Base-by-base conservation (phyloP, 2,113 vertebrate species). In the Micromys minutus region DNA sequence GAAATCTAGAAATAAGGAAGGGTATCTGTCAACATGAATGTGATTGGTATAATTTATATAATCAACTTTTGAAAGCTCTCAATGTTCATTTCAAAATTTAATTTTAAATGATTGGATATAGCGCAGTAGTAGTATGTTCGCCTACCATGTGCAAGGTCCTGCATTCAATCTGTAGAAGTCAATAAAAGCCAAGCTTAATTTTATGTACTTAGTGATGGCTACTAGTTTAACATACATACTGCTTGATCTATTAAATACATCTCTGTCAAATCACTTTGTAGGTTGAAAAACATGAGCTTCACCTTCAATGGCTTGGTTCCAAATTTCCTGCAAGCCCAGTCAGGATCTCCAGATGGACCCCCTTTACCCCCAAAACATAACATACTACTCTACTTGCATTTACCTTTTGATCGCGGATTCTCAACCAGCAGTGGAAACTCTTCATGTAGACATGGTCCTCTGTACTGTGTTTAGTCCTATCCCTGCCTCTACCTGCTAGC, bases 21-120 rank as follows among this genome's bases (percentile, higher is more conserved):
- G 47, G 29, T 17, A 87, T 57, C 45, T 87, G 57, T 55, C 52
- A 81, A 87, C 45, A 59, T 42, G 11, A 84, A 74, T 85, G 24
- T 75, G 47, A 87, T 87, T 55, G 74, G 47, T 57, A 39, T 63
- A 50, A 94, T 89, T 86, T 52, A 89, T 50, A 57, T 29, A 89
- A 52, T 55, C 47, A 71, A 52, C 65, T 21, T 88, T 93, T 89
- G 79, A 89, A 79, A 81, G 63, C 47, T 39, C 24, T 80, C 12
- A 79, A 55, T 77, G 22, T 86, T 93, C 50, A 87, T 83, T 96
- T 91, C 50, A 91, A 88, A 74, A 61, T 81, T 95, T 52, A 80
- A 61, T 79, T 95, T 67, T 90, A 50, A 87, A 39, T 24, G 7
- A 52, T 4, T 72, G 36, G 24, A 87, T 55, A 26, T 6, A 2